These are phyloP conservation scores for Himantopus leucocephalus DNA, from an alignment of 2,113 vertebrate species.

Conservation along the genomic window DNA sequence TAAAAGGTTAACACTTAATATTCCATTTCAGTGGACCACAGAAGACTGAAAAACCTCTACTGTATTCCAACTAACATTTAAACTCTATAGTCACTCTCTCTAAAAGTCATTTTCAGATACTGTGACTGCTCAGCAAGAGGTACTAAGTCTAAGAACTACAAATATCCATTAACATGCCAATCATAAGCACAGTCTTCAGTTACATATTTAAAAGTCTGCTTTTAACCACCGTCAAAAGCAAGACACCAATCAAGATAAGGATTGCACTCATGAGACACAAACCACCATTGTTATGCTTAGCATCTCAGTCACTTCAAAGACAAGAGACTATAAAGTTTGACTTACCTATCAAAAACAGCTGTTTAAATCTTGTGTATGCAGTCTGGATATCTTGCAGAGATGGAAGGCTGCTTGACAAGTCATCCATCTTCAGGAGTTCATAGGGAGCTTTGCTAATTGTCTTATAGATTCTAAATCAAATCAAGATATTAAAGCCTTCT, in stretches of 20 bases:
- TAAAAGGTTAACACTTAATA: background rate
- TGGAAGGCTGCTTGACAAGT: constrained; percentile 83
- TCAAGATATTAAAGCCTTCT: constrained; percentile 31
- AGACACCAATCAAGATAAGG: background rate
- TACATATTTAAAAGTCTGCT: background rate
- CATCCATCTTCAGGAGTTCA: constrained; percentile 81
- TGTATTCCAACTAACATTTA: background rate
- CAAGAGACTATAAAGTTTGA: background rate
- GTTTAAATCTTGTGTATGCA: constrained; percentile 85
- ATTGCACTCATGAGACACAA: background rate
- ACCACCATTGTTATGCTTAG: background rate
- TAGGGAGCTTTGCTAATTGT: constrained; percentile 79
- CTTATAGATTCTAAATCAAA: constrained; percentile 75
- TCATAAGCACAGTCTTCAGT: background rate
- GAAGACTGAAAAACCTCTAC: background rate
- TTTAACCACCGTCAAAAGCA: background rate
- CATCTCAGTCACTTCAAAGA: background rate
- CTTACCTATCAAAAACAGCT: constrained; percentile 87
- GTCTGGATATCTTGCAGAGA: constrained; percentile 84
- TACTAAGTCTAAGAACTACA: background rate
- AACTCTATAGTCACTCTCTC: background rate
- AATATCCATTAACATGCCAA: background rate
- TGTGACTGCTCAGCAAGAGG: background rate
- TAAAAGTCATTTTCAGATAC: background rate
- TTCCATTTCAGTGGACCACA: background rate